Evolutionary conservation across 2,113 vertebrate genomes (phyloP).

Genomic region (Callopanchax toddi): DNA sequence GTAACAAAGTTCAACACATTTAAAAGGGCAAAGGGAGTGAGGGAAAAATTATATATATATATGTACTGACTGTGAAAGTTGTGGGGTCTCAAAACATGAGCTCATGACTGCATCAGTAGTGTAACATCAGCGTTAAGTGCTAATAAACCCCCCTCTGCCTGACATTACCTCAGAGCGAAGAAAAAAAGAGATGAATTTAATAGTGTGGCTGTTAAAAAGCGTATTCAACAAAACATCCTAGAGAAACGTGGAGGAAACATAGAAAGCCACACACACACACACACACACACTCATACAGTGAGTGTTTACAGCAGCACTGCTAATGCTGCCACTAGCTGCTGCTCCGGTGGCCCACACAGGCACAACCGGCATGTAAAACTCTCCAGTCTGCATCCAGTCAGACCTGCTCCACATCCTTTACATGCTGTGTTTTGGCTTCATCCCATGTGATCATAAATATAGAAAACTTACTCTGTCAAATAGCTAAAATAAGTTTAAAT

Average conservation of each 20-base stretch:
- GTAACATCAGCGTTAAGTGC: conserved; percentile 58
- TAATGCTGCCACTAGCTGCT: conserved; percentile 2
- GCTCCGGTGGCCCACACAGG: conserved; percentile 50
- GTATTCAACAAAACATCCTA: conserved; percentile 24
- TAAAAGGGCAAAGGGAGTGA: conserved; percentile 37
- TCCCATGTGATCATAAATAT: conserved; percentile 21
- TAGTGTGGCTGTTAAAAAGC: conserved; percentile 32
- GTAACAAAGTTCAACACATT: conserved; percentile 34
- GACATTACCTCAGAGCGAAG: conserved; percentile 62
- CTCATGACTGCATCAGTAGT: conserved; percentile 57
- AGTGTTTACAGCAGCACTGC: no score
- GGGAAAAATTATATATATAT: conserved; percentile 28
- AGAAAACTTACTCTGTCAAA: conserved; percentile 14
- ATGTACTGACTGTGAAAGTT: conserved; percentile 33
- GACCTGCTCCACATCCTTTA: conserved; percentile 14
- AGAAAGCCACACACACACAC: conserved; percentile 8
- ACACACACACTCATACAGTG: conserved; percentile 18
- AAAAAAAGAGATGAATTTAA: conserved; percentile 30
- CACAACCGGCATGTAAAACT: conserved; percentile 37
- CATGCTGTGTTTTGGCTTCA: conserved; percentile 12
- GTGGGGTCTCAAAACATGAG: conserved; percentile 50
- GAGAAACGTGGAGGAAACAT: conserved; percentile 2
- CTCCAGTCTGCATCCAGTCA: conserved; percentile 15
- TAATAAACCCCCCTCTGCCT: conserved; percentile 52
- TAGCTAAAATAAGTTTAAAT: conserved; percentile 1